A percentile compares a stretch with the other conserved stretches of the same genome.
phyloP scores from a whole-genome alignment of 2,797 vertebrate genomes.

The Decapterus maruadsi region DNA sequence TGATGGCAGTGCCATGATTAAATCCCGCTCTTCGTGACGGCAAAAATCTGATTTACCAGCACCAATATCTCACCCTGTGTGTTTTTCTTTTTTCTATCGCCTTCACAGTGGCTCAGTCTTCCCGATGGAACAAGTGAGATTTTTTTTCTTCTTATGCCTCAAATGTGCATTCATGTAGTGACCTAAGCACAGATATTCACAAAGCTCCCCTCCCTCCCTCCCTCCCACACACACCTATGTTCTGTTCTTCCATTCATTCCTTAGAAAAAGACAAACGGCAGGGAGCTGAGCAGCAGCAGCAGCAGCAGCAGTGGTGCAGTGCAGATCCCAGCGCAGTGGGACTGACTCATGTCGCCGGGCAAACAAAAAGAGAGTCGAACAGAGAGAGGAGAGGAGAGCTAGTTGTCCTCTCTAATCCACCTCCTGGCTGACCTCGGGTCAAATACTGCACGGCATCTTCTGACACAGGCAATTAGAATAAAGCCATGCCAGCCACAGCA shows the following conservation, averaged over 20 bases:
- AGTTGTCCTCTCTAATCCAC: constrained; percentile 66
- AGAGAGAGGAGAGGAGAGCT: constrained; percentile 45
- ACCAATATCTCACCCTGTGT: constrained; percentile 45
- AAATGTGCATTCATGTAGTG: constrained; percentile 26
- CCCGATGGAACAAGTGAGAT: constrained; percentile 27
- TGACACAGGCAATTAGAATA: constrained; percentile 54
- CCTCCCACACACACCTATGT: constrained; percentile 20
- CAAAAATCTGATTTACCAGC: constrained; percentile 67
- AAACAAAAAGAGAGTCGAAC: constrained; percentile 69
- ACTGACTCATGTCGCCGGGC: constrained; percentile 76
- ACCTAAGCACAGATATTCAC: constrained; percentile 34
- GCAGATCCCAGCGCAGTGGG: constrained; percentile 75
- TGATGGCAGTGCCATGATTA: constrained; percentile 58
- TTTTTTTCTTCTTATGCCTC: constrained; percentile 35
- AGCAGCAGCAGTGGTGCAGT: constrained; percentile 73
- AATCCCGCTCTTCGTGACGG: constrained; percentile 55
- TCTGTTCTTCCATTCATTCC: constrained; percentile 55
- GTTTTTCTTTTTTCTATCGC: constrained; percentile 34
- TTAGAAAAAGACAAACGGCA: constrained; percentile 47
- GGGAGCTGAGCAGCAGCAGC: constrained; percentile 72
- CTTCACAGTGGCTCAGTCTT: constrained; percentile 58
- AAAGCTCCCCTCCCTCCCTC: constrained; percentile 4
- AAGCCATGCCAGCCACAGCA: constrained; percentile 18
- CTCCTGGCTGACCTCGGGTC: constrained; percentile 70
- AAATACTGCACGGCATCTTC: constrained; percentile 43